Evolutionary conservation across 1,140 invertebrate genomes (phyloP).

Genomic region (Vanessa atalanta): DNA sequence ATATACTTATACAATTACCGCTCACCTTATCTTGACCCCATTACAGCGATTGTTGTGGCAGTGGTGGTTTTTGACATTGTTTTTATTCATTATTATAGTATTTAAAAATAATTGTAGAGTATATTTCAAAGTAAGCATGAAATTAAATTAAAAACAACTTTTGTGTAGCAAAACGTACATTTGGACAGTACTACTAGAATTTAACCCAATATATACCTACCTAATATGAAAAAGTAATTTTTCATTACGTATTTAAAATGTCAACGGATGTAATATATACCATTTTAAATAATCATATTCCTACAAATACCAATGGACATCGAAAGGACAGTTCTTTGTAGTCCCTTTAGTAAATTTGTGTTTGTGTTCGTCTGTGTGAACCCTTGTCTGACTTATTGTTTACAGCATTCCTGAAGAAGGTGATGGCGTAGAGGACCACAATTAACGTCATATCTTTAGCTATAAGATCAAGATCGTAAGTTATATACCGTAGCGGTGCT

Average conservation of each 20-base stretch:
- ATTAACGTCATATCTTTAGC: conserved; percentile 78
- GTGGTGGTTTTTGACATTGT: background rate
- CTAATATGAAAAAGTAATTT: background rate
- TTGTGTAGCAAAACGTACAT: background rate
- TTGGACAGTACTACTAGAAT: background rate
- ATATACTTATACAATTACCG: background rate
- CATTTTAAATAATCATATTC: background rate
- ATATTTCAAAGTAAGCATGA: conserved; percentile 8
- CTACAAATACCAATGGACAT: conserved; percentile 14
- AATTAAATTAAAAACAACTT: background rate
- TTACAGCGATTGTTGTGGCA: background rate
- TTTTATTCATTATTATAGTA: conserved; percentile 5
- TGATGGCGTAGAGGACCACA: conserved; percentile 83
- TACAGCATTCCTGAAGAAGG: conserved; percentile 88
- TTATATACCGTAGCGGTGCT: conserved; percentile 44
- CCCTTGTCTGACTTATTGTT: conserved; percentile 74
- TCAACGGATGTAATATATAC: conserved; percentile 3
- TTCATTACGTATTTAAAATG: background rate
- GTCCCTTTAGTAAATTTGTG: background rate
- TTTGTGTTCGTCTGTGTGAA: conserved; percentile 54
- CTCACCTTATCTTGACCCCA: background rate
- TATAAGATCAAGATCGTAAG: conserved; percentile 83
- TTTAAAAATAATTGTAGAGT: conserved; percentile 5
- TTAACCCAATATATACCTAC: background rate
- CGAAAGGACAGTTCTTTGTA: conserved; percentile 14